Evolutionary conservation across 2,797 vertebrate genomes (phyloP), one percentile per base, ranked within the genome.

Genomic region (Oophaga sylvatica): DNA sequence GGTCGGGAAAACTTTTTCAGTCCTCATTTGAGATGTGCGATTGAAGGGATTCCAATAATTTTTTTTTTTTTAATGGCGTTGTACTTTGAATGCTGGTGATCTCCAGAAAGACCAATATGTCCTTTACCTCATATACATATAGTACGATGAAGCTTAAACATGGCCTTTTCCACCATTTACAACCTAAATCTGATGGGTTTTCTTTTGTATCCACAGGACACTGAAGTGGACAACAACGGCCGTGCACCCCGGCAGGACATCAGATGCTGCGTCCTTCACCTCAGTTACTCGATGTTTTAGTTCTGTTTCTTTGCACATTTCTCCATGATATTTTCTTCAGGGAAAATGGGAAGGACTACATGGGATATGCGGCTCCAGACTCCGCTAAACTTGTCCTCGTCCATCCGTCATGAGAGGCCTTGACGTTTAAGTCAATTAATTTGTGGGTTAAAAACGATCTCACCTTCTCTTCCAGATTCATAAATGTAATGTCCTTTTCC

Each of bases 291-390:
- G 9, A 73, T 65, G 31, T n/a, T 73, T 41, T 59, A 20, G 16
- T 11, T 29, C 57, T 26, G 8, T 1, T 56, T 17, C 53, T 1
- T 48, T 53, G 56, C 63, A 80, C 88, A 89, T 3, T 56, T 17
- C 53, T 15, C 65, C 10, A 22, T 3, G 11, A 5, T n/a, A 12
- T 81, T 35, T 26, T 63, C 90, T 90, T 97, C 97, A 57, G 95
- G 93, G 75, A 92, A 92, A 17, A 99, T 95, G 1, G 98, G 98
- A 83, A 99, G 92, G 78, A 98, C 93, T 0, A 97, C 89, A 76
- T 99, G 98, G 10, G 97, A 97, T 86, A 99, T 98, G 56, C 98
- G 96, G 92, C 98, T 99, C 98, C 98, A 99, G 80, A 99, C 95
- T 5, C 98, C 98, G 29, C 96, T 94, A 41, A 95, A 88, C 90